Conservation (phyloP, 2,113 vertebrate genomes). For the Macaca mulatta region DNA sequence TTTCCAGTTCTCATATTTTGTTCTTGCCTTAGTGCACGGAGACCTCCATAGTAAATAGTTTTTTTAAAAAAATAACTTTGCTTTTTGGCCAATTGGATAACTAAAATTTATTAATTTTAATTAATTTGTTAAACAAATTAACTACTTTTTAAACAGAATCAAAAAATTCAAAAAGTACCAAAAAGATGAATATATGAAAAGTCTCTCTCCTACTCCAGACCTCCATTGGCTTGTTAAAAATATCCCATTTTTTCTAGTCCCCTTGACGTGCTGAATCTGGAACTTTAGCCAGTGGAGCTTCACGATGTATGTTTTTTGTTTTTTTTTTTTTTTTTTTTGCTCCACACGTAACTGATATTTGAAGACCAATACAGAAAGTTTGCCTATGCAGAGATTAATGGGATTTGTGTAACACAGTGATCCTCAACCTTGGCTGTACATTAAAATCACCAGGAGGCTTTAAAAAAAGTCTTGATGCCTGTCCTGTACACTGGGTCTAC, state of each 20-base stretch:
- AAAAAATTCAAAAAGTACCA: not conserved
- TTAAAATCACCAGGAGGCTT: not conserved
- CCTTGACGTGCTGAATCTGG: not conserved
- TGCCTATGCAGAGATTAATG: not conserved
- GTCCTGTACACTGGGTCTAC: not conserved
- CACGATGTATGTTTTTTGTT: not conserved
- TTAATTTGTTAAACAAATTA: not conserved
- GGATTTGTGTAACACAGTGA: not conserved
- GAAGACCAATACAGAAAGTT: slow-evolving; percentile 1
- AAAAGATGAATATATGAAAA: not conserved
- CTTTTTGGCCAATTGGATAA: not conserved
- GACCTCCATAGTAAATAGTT: not conserved
- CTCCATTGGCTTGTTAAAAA: slow-evolving; percentile 13
- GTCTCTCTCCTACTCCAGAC: not conserved
- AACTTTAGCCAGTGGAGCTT: not conserved
- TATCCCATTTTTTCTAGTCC: not conserved
- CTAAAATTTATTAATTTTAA: not conserved
- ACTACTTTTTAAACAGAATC: slow-evolving; percentile 9
- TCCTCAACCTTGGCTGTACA: not conserved
- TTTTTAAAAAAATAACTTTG: not conserved
- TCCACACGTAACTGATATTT: not conserved
- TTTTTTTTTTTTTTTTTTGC: not conserved
- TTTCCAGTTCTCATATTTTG: not conserved
- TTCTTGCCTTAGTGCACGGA: not conserved
- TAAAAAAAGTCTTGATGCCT: not conserved